Evolutionary conservation across 2,888 invertebrate species (phyloP).

Genomic region (Buathra laborator): DNA sequence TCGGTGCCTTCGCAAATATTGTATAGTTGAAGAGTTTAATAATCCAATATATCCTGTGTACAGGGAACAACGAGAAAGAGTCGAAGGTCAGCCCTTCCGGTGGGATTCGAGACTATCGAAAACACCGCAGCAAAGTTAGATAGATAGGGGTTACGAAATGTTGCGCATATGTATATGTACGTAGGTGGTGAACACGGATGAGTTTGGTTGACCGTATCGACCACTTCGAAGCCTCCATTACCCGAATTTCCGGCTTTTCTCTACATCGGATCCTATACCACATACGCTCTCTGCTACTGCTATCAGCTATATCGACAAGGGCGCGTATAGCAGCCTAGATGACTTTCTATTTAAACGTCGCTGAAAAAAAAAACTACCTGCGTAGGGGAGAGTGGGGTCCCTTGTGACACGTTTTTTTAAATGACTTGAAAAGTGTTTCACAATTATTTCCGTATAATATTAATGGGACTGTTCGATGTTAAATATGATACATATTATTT

Average conservation of each 20-base stretch:
- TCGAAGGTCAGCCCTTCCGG: conserved; percentile 49
- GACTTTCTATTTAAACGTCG: background rate
- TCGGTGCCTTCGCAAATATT: conserved; percentile 16
- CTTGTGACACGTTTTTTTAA: too few species aligned
- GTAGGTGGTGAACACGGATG: background rate
- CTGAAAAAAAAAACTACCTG: background rate
- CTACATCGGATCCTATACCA: conserved; percentile 1
- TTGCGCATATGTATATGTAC: conserved; percentile 12
- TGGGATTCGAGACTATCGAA: conserved; percentile 28
- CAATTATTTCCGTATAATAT: too few species aligned
- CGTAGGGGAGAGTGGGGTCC: too few species aligned
- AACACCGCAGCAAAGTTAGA: conserved; percentile 19
- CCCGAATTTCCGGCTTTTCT: conserved; percentile 51
- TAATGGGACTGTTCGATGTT: too few species aligned
- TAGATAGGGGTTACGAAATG: conserved; percentile 12
- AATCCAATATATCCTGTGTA: conserved; percentile 19
- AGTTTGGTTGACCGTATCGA: conserved; percentile 51
- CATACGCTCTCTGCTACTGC: background rate
- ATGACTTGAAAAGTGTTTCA: too few species aligned
- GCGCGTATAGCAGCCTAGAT: background rate
- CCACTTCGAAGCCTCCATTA: conserved; percentile 49
- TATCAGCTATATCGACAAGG: conserved; percentile 14
- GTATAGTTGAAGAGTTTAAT: conserved; percentile 13
- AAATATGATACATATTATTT: too few species aligned
- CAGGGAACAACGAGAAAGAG: conserved; percentile 28